Evolutionary conservation across 37 sponge, comb jelly and placozoan genomes (phyloP).

Genomic region (Bolinopsis microptera): DNA sequence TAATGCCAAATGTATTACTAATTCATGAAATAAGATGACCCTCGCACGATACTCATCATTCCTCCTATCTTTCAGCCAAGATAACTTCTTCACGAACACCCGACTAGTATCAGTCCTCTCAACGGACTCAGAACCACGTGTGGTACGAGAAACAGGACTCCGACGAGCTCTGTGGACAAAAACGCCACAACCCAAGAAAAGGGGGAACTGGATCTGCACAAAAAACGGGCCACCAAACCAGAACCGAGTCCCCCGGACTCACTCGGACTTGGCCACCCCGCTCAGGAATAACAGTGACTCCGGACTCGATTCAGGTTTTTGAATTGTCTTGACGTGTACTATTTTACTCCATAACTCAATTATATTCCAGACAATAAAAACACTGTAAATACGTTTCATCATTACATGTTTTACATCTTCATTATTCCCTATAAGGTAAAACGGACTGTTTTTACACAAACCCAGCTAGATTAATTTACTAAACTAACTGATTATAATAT

Average conservation of each 20-base stretch:
- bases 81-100: constrained; percentile 32
- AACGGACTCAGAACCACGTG: constrained; percentile 17
- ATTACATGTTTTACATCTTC: too few relatives aligned
- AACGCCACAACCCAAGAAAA: background rate
- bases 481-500: too few relatives aligned
- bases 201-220: background rate
- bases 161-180: background rate
- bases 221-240: background rate
- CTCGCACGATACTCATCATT: too few relatives aligned
- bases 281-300: constrained; percentile 36
- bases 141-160: constrained; percentile 17
- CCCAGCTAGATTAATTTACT: too few relatives aligned
- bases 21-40: too few relatives aligned
- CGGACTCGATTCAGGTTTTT: constrained; percentile 52
- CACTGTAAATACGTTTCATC: too few relatives aligned
- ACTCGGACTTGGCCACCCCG: constrained; percentile 20
- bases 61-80: background rate
- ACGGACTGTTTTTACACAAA: too few relatives aligned
- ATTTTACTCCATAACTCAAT: too few relatives aligned
- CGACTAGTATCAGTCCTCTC: constrained; percentile 35
- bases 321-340: too few relatives aligned
- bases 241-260: background rate
- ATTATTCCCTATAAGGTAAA: too few relatives aligned
- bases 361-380: too few relatives aligned
- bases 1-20: too few relatives aligned